Base-by-base conservation (phyloP, 2,797 vertebrate species). In the Acanthurus lineatus region DNA sequence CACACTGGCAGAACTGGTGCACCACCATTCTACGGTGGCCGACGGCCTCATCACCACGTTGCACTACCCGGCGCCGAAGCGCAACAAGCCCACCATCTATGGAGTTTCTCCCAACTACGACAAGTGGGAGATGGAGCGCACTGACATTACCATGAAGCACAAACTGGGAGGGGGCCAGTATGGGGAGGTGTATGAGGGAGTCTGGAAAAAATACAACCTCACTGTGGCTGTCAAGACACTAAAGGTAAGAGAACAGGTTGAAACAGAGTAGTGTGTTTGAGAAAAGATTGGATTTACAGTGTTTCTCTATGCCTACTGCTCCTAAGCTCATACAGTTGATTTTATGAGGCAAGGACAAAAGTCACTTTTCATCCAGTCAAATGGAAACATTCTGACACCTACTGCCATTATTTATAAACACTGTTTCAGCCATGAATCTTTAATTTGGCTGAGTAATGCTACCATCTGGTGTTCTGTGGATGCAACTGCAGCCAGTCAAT, bases 81-180 rank as follows among this genome's bases (percentile, higher is more conserved):
- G 97, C 94, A 99, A 98, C 93, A 99, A 99, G 89, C 98, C 98
- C 91, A 99, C 98, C 0, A 96, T 99, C 87, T 99, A 99, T 0
- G 98, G 98, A 0, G 98, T 99, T 70, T 99, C 98, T 6, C 98
- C 98, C 4, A 98, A 98, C 96, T 98, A 99, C 0, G 98, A 99
- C 92, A 99, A 99, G 73, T 99, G 98, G 98, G 98, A 99, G 94
- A 99, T 99, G 84, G 98, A 99, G 91, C 96, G 98, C 87, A 99
- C 98, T 0, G 98, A 99, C 95, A 99, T 99, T 88, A 99, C 98
- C 56, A 99, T 99, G 98, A 98, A 97, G 86, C 98, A 99, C 95
- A 99, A 99, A 86, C 94, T 99, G 61, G 98, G 98, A 0, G 98
- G 98, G 0, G 98, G 98, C n/a, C 98, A 99, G 94, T 99, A 99